Evolutionary conservation across 2,113 vertebrate genomes (phyloP).

Genomic region (Syngnathus floridae): DNA sequence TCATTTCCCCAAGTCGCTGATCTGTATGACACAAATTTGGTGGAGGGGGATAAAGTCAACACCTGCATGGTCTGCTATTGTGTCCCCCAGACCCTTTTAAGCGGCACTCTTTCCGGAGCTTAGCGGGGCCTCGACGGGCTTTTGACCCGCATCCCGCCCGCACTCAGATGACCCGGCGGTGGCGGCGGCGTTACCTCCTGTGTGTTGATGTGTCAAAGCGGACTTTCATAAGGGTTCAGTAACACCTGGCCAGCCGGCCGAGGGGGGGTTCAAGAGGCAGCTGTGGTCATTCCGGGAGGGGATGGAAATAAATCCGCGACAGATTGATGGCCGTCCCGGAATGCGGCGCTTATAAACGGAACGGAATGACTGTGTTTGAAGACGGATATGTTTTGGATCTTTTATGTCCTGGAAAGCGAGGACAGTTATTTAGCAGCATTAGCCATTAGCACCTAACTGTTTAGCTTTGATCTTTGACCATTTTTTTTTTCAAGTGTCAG

Average conservation of each 20-base stretch:
- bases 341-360: constrained; percentile 77
- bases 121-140: not conserved
- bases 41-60: constrained; percentile 15
- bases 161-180: constrained; percentile 40
- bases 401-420: constrained; percentile 16
- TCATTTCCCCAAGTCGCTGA: not conserved
- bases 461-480: not conserved
- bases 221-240: constrained; percentile 15
- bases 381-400: constrained; percentile 49
- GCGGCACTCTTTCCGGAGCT: constrained; percentile 30
- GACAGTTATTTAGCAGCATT: not conserved
- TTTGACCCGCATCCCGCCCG: constrained; percentile 1
- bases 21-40: not conserved
- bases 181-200: constrained; percentile 1
- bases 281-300: constrained; percentile 73
- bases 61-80: constrained; percentile 60
- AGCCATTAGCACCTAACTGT: not conserved
- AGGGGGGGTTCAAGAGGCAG: constrained; percentile 65
- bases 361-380: constrained; percentile 71
- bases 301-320: constrained; percentile 74
- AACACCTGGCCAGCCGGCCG: constrained; percentile 65
- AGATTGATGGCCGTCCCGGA: constrained; percentile 84
- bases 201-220: constrained; percentile 8
- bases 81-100: constrained; percentile 50
- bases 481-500: not conserved